Evolutionary conservation across 2,797 vertebrate genomes (phyloP), one percentile per base, ranked within the genome.

Genomic region (Kryptolebias ocellatus): DNA sequence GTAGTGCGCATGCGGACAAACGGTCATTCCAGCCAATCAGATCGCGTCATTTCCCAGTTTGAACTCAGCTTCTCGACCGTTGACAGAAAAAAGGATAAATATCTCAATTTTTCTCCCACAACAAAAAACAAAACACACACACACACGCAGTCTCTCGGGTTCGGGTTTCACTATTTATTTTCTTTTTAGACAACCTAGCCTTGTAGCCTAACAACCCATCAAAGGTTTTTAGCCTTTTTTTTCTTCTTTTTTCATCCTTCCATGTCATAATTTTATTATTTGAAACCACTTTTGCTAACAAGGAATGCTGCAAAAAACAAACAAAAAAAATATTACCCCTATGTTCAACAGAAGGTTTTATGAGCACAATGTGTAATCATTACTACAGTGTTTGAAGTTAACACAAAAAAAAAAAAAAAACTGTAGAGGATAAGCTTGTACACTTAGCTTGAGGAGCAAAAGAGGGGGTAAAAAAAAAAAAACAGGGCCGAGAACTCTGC

Each of bases 151-250:
- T 68, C 72, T 76, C 65, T 76, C 64, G 20, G 34, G 64, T 83
- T 91, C 93, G 87, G 88, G 90, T 96, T 97, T 98, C 95, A 96
- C 96, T 94, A 95, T 99, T 99, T 99, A 98, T 98, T 99, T 94
- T 96, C 92, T 95, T 92, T 24, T 93, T 96, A 95, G 95, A 97
- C 95, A 96, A 95, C 95, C 95, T 96, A 96, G 95, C 94, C 94
- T 37, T 95, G 94, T 91, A 94, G 84, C 87, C 95, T 95, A 96
- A 92, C 81, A 93, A 90, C 85, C 90, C 92, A 6, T 10, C 16
- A 17, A 72, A n/a, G 11, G 7, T 91, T 92, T 93, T 94, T 93
- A 93, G 95, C 94, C 93, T 92, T 93, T 91, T 62, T 65, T 54
- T 55, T 61, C 93, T 92, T 93, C 91, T 62, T 65, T 54, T 55